Percentiles rank a stretch among this genome's conserved stretches.
phyloP scores from a whole-genome alignment of 1,140 invertebrate species.

The Caenorhabditis briggsae region DNA sequence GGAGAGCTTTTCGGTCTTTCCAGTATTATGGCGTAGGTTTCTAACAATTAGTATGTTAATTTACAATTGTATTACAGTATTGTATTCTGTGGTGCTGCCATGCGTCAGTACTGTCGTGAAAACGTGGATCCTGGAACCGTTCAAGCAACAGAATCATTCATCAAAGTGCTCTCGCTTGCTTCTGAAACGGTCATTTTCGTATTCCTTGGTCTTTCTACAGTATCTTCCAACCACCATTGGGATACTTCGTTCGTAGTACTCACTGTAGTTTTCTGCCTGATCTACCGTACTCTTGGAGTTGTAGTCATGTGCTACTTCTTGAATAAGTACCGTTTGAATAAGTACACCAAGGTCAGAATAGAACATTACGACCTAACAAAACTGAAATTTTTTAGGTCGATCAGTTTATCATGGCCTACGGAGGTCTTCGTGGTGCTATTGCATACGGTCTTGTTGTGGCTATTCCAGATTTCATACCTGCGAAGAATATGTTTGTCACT shows the following conservation, averaged over 20 bases:
- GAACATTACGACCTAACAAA: not conserved
- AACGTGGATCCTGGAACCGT: slow-evolving; percentile 98
- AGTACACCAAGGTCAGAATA: slow-evolving; percentile 75
- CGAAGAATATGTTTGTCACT: slow-evolving; percentile 80
- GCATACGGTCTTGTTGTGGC: slow-evolving; percentile 80
- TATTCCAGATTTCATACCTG: slow-evolving; percentile 78
- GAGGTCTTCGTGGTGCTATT: slow-evolving; percentile 80
- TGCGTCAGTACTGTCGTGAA: slow-evolving; percentile 98
- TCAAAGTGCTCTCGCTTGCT: slow-evolving; percentile 88
- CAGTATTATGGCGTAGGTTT: slow-evolving; percentile 72
- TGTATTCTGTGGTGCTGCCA: slow-evolving; percentile 96
- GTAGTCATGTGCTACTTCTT: slow-evolving; percentile 74
- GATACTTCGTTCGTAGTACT: slow-evolving; percentile 94
- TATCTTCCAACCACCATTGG: slow-evolving; percentile 90
- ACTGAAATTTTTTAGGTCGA: slow-evolving; percentile 74
- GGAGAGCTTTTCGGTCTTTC: slow-evolving; percentile 72
- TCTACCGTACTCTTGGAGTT: slow-evolving; percentile 86
- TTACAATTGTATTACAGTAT: slow-evolving; percentile 82
- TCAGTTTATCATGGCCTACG: slow-evolving; percentile 81
- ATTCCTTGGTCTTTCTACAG: slow-evolving; percentile 96
- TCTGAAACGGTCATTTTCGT: slow-evolving; percentile 99
- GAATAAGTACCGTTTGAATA: slow-evolving; percentile 78
- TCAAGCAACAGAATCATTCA: slow-evolving; percentile 96
- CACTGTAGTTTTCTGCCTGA: slow-evolving; percentile 93
- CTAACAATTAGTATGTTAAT: not conserved